Conservation (phyloP, 2,888 invertebrate species). For the Tineola bisselliella region DNA sequence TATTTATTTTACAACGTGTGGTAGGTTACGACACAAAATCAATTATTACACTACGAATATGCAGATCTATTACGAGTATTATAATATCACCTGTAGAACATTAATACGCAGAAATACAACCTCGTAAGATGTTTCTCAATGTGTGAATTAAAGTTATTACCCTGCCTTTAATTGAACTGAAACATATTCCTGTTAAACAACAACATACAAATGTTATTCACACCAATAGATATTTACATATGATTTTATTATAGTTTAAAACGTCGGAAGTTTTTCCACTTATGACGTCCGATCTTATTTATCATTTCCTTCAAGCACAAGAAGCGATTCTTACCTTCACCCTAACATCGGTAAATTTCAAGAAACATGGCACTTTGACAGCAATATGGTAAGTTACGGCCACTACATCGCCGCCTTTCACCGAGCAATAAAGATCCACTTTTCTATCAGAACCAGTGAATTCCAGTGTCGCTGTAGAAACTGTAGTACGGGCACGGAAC, state of each 20-base stretch:
- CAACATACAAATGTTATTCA: not conserved
- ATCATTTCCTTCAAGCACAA: not conserved
- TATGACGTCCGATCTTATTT: not conserved
- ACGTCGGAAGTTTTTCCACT: not conserved
- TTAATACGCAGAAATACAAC: not conserved
- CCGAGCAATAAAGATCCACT: constrained; percentile 50
- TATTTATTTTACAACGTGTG: no score
- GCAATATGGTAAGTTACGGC: constrained; percentile 28
- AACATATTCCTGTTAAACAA: not conserved
- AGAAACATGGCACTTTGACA: constrained; percentile 31
- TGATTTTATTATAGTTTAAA: not conserved
- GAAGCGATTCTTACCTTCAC: not conserved
- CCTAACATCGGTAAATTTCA: constrained; percentile 28
- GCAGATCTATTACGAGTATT: not conserved
- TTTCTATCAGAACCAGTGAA: constrained; percentile 42
- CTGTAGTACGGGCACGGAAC: constrained; percentile 23
- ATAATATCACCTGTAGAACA: not conserved
- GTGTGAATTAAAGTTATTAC: not conserved
- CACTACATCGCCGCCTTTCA: constrained; percentile 36
- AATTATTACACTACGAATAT: not conserved
- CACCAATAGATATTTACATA: not conserved
- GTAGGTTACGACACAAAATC: not conserved
- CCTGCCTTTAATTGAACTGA: not conserved
- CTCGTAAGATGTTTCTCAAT: not conserved
- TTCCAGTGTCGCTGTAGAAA: constrained; percentile 26